Conservation (phyloP, 1,140 invertebrate species). For the Drosophila fuyamai region DNA sequence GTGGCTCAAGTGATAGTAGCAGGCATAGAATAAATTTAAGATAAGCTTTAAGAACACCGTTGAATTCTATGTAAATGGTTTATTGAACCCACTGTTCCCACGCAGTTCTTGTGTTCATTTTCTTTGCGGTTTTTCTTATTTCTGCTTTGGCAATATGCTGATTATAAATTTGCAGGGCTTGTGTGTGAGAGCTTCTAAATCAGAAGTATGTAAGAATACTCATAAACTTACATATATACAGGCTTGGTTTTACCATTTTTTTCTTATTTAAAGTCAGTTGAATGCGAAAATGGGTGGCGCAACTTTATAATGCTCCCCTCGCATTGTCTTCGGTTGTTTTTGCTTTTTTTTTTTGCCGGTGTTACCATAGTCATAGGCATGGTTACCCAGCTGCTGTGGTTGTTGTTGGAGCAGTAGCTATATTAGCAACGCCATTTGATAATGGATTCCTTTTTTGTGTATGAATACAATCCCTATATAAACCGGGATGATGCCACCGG, state of each 20-base stretch:
- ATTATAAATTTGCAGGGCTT: conserved; percentile 70
- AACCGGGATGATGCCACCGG: conserved; percentile 27
- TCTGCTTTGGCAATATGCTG: conserved; percentile 64
- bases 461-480: conserved; percentile 50
- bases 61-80: too few species aligned
- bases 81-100: conserved; percentile 24
- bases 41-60: too few species aligned
- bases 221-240: conserved; percentile 17
- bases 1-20: neutral
- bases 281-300: conserved; percentile 49
- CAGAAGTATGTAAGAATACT: conserved; percentile 34
- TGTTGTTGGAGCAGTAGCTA: conserved; percentile 14
- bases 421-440: conserved; percentile 75
- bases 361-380: conserved; percentile 49
- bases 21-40: too few species aligned
- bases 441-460: conserved; percentile 76
- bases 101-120: conserved; percentile 44
- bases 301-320: conserved; percentile 46
- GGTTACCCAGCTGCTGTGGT: conserved; percentile 34
- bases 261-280: conserved; percentile 49
- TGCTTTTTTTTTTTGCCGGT: conserved; percentile 10
- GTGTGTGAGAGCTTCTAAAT: conserved; percentile 21
- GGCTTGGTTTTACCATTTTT: conserved; percentile 18
- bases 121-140: conserved; percentile 37
- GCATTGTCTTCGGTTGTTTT: conserved; percentile 42